Conservation (phyloP, 2,113 vertebrate genomes). For the Diphyllodes magnificus region DNA sequence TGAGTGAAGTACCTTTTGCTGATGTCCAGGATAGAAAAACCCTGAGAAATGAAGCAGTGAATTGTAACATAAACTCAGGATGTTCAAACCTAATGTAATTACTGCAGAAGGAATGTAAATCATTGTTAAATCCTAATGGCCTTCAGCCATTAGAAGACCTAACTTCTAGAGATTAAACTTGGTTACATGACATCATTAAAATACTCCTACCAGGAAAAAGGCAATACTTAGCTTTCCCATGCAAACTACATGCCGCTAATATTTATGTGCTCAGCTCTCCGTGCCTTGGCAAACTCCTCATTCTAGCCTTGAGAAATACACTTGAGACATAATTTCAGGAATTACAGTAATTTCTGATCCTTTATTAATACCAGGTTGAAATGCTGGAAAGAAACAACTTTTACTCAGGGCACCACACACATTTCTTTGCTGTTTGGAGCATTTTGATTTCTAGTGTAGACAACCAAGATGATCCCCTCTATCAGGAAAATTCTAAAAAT, state of each 20-base stretch:
- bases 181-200: neutral
- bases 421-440: neutral
- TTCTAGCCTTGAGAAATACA: neutral
- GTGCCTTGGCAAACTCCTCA: neutral
- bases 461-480: fast-evolving
- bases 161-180: neutral
- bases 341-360: neutral
- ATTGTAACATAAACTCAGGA: neutral
- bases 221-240: neutral
- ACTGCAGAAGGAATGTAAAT: neutral
- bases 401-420: neutral
- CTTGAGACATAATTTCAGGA: neutral
- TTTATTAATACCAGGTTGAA: neutral
- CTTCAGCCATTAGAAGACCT: neutral
- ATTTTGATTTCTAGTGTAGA: neutral
- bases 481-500: neutral
- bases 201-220: neutral
- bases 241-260: neutral
- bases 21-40: neutral
- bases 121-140: neutral
- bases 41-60: neutral
- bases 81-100: neutral
- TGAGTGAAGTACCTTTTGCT: neutral
- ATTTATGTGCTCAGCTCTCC: neutral
- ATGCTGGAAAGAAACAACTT: neutral